Evolutionary conservation across 2,888 invertebrate genomes (phyloP).

Genomic region (Notodonta ziczac): DNA sequence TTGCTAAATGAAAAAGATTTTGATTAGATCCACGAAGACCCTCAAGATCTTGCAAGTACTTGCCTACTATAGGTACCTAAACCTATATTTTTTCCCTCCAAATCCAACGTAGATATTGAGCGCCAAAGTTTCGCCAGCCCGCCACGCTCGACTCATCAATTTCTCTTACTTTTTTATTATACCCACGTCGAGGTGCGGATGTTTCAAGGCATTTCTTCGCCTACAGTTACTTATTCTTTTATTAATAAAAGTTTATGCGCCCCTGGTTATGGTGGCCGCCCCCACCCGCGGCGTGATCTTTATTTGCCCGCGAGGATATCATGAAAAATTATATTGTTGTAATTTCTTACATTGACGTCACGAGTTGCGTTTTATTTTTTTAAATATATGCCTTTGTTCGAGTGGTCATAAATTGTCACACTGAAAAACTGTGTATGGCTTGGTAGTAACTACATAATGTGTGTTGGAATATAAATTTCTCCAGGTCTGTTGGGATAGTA

Average conservation of each 20-base stretch:
- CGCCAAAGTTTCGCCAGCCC: constrained; percentile 39
- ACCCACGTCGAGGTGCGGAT: constrained; percentile 58
- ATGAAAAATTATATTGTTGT: constrained; percentile 17
- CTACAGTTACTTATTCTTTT: constrained; percentile 70
- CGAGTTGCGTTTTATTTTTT: constrained; percentile 1
- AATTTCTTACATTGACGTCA: not conserved
- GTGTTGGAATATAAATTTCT: too few species aligned
- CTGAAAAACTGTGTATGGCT: too few species aligned
- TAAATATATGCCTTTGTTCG: not conserved
- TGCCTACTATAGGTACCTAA: not conserved
- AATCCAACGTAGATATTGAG: constrained; percentile 39
- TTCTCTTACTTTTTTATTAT: constrained; percentile 70
- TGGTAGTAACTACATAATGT: too few species aligned
- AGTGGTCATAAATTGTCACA: not conserved
- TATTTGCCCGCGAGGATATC: constrained; percentile 33
- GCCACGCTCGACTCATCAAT: constrained; percentile 64
- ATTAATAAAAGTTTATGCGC: constrained; percentile 74
- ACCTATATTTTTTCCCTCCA: constrained; percentile 11
- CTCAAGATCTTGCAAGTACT: not conserved
- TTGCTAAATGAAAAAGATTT: not conserved
- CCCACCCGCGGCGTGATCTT: constrained; percentile 45
- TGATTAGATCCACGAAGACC: not conserved
- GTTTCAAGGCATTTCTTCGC: constrained; percentile 59
- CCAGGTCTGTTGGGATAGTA: too few species aligned
- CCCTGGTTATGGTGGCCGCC: constrained; percentile 43